phyloP scores from a whole-genome alignment of 1,140 invertebrate species.

The Macrocentrus cingulum region DNA sequence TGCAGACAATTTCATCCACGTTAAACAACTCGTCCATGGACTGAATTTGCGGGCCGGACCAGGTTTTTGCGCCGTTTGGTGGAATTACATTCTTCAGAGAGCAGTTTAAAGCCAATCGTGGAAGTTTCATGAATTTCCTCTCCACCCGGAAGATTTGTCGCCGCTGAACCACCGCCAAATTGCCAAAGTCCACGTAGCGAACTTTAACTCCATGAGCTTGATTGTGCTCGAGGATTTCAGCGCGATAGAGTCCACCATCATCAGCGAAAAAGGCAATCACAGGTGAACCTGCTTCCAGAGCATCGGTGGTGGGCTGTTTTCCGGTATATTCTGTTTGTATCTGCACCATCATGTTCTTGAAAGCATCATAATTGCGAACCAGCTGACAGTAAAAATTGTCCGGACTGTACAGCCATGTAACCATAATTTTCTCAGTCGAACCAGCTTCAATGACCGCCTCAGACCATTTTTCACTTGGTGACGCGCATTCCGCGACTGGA shows the following conservation, averaged over 20 bases:
- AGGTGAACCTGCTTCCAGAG: conserved; percentile 58
- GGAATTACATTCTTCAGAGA: conserved; percentile 63
- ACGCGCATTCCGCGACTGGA: conserved; percentile 44
- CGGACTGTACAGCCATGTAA: conserved; percentile 69
- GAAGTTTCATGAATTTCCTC: conserved; percentile 66
- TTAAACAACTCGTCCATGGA: conserved; percentile 62
- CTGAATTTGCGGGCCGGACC: conserved; percentile 55
- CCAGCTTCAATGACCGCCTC: conserved; percentile 40
- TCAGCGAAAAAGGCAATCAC: conserved; percentile 69
- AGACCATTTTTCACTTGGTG: conserved; percentile 48
- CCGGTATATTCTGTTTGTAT: conserved; percentile 68
- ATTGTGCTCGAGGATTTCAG: conserved; percentile 62
- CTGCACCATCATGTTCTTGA: conserved; percentile 68
- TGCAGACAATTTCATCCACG: conserved; percentile 61
- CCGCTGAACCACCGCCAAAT: conserved; percentile 63
- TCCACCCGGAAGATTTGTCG: conserved; percentile 70
- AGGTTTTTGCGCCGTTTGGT: conserved; percentile 50
- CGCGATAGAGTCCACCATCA: conserved; percentile 71
- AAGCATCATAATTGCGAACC: conserved; percentile 52
- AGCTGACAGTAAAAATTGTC: conserved; percentile 70
- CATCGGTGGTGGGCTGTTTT: conserved; percentile 47
- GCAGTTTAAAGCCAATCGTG: conserved; percentile 71
- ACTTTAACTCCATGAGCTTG: conserved; percentile 64
- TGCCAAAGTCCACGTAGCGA: conserved; percentile 75
- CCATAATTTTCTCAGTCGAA: conserved; percentile 49